A percentile compares a stretch with the other conserved stretches of the same genome.
These are phyloP conservation scores for Tipula confusa DNA, from an alignment of 2,888 invertebrate genomes.

Conservation along the genomic window DNA sequence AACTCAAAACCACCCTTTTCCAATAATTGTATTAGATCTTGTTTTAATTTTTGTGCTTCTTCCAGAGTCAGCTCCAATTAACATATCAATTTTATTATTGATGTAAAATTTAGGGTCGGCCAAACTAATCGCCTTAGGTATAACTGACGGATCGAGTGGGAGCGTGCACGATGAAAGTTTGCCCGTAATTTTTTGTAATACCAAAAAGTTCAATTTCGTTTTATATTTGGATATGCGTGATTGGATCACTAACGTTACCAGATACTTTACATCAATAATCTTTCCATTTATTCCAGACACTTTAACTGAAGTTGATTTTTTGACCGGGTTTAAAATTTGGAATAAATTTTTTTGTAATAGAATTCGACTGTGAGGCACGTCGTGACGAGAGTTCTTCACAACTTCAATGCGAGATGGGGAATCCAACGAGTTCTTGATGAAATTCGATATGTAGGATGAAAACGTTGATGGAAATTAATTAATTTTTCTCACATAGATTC, in stretches of 20 bases:
- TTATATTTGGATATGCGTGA: no score
- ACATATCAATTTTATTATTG: not conserved
- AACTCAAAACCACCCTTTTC: not conserved
- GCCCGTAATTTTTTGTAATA: not conserved
- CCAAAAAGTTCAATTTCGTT: not conserved
- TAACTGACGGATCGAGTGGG: not conserved
- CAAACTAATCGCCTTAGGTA: no score
- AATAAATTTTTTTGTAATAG: no score
- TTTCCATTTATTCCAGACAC: no score
- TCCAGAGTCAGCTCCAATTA: not conserved
- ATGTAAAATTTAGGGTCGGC: no score
- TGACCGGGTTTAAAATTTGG: not conserved
- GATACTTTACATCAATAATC: not conserved
- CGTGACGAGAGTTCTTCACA: no score
- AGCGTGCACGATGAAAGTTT: not conserved
- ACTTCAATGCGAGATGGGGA: no score
- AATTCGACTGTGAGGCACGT: no score
- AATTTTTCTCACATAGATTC: no score
- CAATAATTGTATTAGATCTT: not conserved
- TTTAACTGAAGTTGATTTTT: not conserved
- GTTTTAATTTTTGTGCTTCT: not conserved
- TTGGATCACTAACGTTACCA: not conserved
- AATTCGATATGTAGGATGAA: no score
- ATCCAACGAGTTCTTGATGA: no score
- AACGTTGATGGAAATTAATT: no score